A percentile compares a stretch with the other conserved stretches of the same genome.
phyloP scores from a whole-genome alignment of 2,113 vertebrate genomes.

The Sorex fumeus region DNA sequence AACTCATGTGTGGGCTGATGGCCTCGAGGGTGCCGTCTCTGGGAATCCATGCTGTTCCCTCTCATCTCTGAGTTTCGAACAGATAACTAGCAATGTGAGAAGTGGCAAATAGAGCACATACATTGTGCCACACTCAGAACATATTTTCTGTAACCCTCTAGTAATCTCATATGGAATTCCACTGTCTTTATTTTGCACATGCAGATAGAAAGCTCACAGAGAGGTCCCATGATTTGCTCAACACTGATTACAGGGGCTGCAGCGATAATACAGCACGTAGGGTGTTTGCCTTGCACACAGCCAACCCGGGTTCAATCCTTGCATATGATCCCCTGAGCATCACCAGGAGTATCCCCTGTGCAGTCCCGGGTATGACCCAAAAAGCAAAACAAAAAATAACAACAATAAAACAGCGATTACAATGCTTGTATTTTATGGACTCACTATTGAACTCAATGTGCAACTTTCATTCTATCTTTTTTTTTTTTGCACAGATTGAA shows the following conservation, averaged over 20 bases:
- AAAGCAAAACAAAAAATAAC: no score
- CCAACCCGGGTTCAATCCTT: no score
- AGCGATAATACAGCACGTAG: no score
- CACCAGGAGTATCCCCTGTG: no score
- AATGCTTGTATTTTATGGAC: neutral
- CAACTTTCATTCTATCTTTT: neutral
- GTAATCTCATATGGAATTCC: neutral
- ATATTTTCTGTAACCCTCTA: constrained; percentile 37
- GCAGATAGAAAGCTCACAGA: neutral
- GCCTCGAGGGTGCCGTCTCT: neutral
- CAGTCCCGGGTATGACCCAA: no score
- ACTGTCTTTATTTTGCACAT: neutral
- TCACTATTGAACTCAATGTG: constrained; percentile 10
- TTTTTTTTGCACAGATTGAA: neutral
- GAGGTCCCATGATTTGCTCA: constrained; percentile 4
- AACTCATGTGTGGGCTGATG: neutral
- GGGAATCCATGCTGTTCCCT: neutral
- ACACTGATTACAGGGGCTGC: neutral
- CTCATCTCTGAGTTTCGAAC: constrained; percentile 45
- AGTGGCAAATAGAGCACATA: neutral
- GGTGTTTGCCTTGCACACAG: no score
- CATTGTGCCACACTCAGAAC: neutral
- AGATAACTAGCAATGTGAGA: constrained; percentile 12
- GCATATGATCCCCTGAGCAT: no score
- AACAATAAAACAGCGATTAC: neutral